Conservation (phyloP, 2,797 vertebrate genomes). For the Megalops cyprinoides region DNA sequence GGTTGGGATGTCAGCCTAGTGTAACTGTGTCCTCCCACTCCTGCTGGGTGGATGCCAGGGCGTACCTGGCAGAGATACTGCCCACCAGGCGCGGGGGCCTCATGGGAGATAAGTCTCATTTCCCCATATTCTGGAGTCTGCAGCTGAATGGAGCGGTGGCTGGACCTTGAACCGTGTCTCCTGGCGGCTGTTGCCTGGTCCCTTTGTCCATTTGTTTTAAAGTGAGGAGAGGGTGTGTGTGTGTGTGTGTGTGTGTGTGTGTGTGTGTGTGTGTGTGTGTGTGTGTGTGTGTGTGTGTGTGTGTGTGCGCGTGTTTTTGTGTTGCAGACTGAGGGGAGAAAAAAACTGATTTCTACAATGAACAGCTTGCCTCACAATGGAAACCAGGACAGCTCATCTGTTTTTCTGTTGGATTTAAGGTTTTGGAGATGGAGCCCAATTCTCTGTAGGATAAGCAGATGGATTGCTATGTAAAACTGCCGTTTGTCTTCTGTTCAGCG, state of each 20-base stretch:
- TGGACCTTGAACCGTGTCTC: neutral
- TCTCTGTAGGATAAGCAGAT: conserved; percentile 15
- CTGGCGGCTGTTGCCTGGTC: neutral
- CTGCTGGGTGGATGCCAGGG: neutral
- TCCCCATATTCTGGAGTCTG: neutral
- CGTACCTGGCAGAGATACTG: conserved; percentile 3
- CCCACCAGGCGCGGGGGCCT: neutral
- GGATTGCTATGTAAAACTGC: neutral
- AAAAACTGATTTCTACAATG: neutral
- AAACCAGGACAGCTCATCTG: neutral
- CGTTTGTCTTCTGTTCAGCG: conserved; percentile 1
- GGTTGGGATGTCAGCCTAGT: neutral
- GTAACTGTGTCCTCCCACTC: neutral
- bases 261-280: neutral
- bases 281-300: neutral
- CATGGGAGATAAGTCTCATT: neutral
- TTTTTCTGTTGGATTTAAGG: neutral
- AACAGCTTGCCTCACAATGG: neutral
- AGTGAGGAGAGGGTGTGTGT: neutral
- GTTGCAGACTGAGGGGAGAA: too few relatives aligned
- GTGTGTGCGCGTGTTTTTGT: too few relatives aligned
- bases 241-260: neutral
- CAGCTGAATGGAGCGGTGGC: neutral
- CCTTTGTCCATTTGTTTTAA: neutral
- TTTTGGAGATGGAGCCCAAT: conserved; percentile 3